Base-by-base conservation (phyloP, 2,888 invertebrate genomes). In the Plusia festucae region DNA sequence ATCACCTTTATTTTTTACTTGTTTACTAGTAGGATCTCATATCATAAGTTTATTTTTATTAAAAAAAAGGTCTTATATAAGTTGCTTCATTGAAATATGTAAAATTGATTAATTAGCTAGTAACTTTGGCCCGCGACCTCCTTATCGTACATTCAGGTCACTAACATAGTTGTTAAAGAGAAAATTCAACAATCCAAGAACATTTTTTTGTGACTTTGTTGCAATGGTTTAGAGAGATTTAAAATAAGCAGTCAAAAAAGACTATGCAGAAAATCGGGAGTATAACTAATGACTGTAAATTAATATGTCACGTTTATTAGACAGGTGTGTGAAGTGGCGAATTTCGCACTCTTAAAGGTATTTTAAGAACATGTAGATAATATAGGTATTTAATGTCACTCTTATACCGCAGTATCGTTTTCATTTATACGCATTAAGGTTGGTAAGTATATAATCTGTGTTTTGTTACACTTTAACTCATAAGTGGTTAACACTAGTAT, bases 151-250 rank as follows among this genome's bases (percentile, higher is more conserved):
- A 40, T 40, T 40, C n/a, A 40, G 40, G 40, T 40, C 40, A 40
- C 40, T 40, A 40, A 40, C 40, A 40, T 40, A 40, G 40, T 40
- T 15, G 40, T 40, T 40, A n/a, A 40, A 40, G n/a, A 40, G n/a
- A 40, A 40, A 40, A 40, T n/a, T n/a, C 40, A 40, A 40, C n/a
- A 40, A 40, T 15, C n/a, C 4, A n/a, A n/a, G n/a, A 15, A 40
- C n/a, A n/a, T n/a, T 40, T 6, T 40, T 40, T 7, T 0, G 4
- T n/a, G 15, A 5, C 40, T 40, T 40, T 40, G 40, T 40, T 40
- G 40, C 40, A 40, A n/a, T 6, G 4, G n/a, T 40, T 40, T 40
- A 15, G n/a, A 40, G n/a, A 24, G 24, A 24, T n/a, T 40, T n/a
- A n/a, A n/a, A n/a, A n/a, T n/a, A n/a, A n/a, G n/a, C n/a, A n/a